phyloP scores from a whole-genome alignment of 2,888 invertebrate species.

The Cantharis flavilabris region DNA sequence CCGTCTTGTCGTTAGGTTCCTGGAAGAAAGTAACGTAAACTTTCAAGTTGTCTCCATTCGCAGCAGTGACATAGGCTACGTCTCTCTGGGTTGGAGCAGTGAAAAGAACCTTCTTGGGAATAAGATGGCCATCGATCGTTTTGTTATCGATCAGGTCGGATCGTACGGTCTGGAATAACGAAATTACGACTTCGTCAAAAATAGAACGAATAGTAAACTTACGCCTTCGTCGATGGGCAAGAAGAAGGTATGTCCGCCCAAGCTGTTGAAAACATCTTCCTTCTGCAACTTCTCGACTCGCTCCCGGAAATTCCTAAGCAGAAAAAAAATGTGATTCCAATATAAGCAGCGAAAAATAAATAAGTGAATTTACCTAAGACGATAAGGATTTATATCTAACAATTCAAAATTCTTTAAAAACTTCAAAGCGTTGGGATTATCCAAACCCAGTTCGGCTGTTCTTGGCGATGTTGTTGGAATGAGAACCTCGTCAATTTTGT shows the following conservation, averaged over 20 bases:
- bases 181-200: not conserved
- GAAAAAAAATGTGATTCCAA: conserved; percentile 4
- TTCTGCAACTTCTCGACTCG: conserved; percentile 75
- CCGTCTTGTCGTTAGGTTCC: conserved; percentile 67
- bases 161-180: conserved; percentile 43
- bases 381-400: conserved; percentile 72
- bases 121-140: conserved; percentile 89
- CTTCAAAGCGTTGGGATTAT: conserved; percentile 81
- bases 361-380: conserved; percentile 66
- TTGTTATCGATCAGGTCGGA: conserved; percentile 76
- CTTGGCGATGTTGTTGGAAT: conserved; percentile 73
- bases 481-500: conserved; percentile 86
- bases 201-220: conserved; percentile 40
- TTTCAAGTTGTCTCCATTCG: conserved; percentile 82
- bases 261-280: conserved; percentile 74
- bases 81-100: conserved; percentile 79
- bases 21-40: conserved; percentile 81
- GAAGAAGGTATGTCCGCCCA: conserved; percentile 85
- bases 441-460: conserved; percentile 64
- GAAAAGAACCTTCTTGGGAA: conserved; percentile 85
- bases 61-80: conserved; percentile 76
- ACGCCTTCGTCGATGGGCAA: conserved; percentile 90
- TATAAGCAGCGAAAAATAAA: not conserved
- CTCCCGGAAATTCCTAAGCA: conserved; percentile 72
- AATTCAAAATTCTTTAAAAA: conserved; percentile 79